Base-by-base conservation (phyloP, 1,140 invertebrate genomes). In the Tenebrio molitor region DNA sequence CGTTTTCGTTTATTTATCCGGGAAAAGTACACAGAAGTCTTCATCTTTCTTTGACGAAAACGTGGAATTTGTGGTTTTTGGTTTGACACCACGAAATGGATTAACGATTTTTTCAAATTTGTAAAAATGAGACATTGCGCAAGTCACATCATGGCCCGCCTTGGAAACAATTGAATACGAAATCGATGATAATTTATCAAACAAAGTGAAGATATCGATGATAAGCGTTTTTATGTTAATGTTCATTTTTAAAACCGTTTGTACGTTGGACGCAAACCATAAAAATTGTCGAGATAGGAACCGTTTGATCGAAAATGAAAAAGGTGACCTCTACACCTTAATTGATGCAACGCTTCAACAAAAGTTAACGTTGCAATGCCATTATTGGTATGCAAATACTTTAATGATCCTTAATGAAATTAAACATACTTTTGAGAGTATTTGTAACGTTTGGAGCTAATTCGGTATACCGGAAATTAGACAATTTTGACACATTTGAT, bases 251-350 rank as follows among this genome's bases (percentile, higher is more conserved):
- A 65, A 65, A 5, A 8, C 6, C 21, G 25, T 0, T 33, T 58
- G 10, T 15, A 29, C 25, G 4, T 15, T 39, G 62, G 34, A 65
- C 8, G 62, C 19, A 2, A 21, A 29, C 39, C 33, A 65, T 39
- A 74, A 76, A 64, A 83, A 83, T 65, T 87, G 86, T 44, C 78
- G 84, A 74, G 80, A 86, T 65, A 81, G 77, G 70, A 79, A 85
- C 16, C 79, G 84, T 71, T 74, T 84, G 29, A 82, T 85, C 36
- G 77, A 76, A 2, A 81, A 80, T 1, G 80, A 85, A 42, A 83
- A 84, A 68, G 77, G 80, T 15, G 86, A 87, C 44, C 79, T 84
- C 42, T 87, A 84, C 78, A 75, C 84, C 29, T 77, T 87, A 36
- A 80, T 86, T 1, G 85, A 84, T 58, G 84, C 77, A 25, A 76